phyloP scores from a whole-genome alignment of 2,797 vertebrate species.

The Bucorvus abyssinicus region DNA sequence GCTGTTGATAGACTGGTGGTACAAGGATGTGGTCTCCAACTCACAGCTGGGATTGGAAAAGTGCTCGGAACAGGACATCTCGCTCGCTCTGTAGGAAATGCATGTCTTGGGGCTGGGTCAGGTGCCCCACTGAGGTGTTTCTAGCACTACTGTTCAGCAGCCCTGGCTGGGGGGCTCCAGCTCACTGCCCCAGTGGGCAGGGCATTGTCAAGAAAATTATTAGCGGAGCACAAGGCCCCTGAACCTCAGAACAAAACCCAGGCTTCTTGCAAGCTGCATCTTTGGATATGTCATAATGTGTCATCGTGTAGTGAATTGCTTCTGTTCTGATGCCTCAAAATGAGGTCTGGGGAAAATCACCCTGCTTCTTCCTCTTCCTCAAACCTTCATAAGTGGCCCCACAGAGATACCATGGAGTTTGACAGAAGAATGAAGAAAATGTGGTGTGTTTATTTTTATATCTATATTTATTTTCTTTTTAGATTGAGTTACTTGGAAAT shows the following conservation, averaged over 20 bases:
- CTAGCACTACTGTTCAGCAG: neutral
- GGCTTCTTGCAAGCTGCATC: neutral
- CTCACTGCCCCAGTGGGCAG: neutral
- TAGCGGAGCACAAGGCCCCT: neutral
- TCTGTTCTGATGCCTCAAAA: neutral
- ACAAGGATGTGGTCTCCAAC: neutral
- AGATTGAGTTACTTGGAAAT: neutral
- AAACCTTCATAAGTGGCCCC: neutral
- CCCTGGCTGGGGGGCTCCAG: neutral
- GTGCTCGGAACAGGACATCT: neutral
- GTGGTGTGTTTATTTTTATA: neutral
- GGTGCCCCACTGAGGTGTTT: neutral
- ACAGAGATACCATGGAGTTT: neutral
- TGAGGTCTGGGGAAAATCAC: neutral
- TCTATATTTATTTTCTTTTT: neutral
- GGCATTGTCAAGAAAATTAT: neutral
- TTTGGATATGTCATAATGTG: neutral
- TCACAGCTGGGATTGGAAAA: neutral
- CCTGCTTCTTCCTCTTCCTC: neutral
- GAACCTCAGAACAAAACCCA: neutral
- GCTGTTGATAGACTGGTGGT: neutral
- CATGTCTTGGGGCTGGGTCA: neutral
- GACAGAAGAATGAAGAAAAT: neutral
- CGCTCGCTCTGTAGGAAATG: neutral
- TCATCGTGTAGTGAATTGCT: neutral